These are phyloP conservation scores for Anabacerthia variegaticeps DNA, from an alignment of 2,797 vertebrate genomes.

Conservation along the genomic window DNA sequence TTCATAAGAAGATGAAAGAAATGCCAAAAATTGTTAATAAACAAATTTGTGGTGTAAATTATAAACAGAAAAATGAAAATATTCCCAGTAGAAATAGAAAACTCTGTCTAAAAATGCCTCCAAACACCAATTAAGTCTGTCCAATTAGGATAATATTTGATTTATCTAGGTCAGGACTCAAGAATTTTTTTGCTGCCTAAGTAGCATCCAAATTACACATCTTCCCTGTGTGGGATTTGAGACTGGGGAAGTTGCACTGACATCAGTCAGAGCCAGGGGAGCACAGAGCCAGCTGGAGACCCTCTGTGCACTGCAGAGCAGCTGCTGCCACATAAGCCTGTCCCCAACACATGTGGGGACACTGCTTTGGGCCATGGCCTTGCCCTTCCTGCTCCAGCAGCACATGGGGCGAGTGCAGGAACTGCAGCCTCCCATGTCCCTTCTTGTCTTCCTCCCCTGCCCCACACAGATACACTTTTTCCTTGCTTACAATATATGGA, in stretches of 20 bases:
- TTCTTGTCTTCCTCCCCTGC: background rate
- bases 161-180: slow-evolving; percentile 53
- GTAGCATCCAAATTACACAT: background rate
- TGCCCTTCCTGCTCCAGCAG: background rate
- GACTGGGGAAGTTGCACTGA: background rate
- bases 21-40: slow-evolving; percentile 58
- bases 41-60: slow-evolving; percentile 59
- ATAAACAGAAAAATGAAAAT: slow-evolving; percentile 62
- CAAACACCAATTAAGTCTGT: slow-evolving; percentile 43
- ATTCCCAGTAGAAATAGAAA: slow-evolving; percentile 50
- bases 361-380: background rate
- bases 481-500: background rate
- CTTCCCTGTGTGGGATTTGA: background rate
- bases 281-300: background rate
- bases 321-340: background rate
- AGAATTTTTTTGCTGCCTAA: background rate
- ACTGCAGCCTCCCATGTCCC: too few relatives aligned
- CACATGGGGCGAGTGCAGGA: background rate
- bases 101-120: slow-evolving; percentile 32
- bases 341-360: accelerated
- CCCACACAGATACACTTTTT: accelerated
- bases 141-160: slow-evolving; percentile 49
- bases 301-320: background rate
- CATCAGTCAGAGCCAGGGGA: background rate
- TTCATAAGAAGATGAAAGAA: slow-evolving; percentile 62